Base-by-base conservation (phyloP, 2,113 vertebrate species). In the Phaethornis superciliosus region DNA sequence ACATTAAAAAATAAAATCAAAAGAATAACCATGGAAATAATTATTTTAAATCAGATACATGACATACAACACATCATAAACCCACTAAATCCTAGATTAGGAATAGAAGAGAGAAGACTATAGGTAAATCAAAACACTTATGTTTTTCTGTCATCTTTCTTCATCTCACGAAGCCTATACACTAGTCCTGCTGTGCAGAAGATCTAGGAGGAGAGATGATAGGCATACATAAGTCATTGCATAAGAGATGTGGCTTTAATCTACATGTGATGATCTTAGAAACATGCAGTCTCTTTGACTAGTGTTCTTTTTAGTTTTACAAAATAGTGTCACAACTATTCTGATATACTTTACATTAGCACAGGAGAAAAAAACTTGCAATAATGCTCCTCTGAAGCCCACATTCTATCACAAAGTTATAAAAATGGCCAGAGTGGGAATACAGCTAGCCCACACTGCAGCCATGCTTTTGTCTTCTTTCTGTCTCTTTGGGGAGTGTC, bases 211-310 rank as follows among this genome's bases (percentile, higher is more conserved):
- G 64, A 80, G 76, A 82, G 72, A 91, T 95, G 94, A 95, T 93
- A 83, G 90, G 56, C 76, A 88, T 93, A 81, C 62, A 60, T 81
- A 95, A 96, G 85, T 88, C 93, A 91, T 17, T 85, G 52, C 54
- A 28, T 84, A 88, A 81, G 85, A 94, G 72, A 95, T 58, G 90
- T 90, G 85, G 46, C 95, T 97, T 97, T 97, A 94, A 94, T 94
- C 95, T 96, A 37, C 56, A 58, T 33, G 68, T 52, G 76, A 93
- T 1, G 13, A 89, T 85, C 55, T 89, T 70, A 77, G 86, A 94
- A 97, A 90, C 76, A 95, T 2, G 4, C 60, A 85, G 80, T 71
- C 60, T 94, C 88, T 91, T 81, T 86, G 82, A 91, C 90, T 81
- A 86, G 82, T 75, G 56, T 65, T 95, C 88, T 93, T 93, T 93